Conservation (phyloP, 2,113 vertebrate species). For the Poecilia latipinna region DNA sequence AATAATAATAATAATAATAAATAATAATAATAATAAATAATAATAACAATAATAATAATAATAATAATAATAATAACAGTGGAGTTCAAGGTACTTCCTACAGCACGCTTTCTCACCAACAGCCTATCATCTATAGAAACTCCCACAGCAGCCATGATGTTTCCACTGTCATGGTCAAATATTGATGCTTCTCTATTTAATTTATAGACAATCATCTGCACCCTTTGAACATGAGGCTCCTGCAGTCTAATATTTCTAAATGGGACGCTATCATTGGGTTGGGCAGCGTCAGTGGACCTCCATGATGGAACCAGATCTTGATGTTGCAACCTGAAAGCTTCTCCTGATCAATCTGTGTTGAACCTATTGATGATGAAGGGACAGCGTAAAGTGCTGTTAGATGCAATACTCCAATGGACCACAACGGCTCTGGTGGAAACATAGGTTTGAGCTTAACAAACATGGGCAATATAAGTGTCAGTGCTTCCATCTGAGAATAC, state of each 20-base stretch:
- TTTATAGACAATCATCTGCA: too few relatives aligned
- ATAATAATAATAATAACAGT: too few relatives aligned
- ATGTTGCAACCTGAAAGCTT: constrained; percentile 24
- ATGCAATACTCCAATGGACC: constrained; percentile 35
- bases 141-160: too few relatives aligned
- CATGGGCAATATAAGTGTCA: constrained; percentile 73
- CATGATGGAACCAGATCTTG: constrained; percentile 31
- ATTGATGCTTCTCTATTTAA: too few relatives aligned
- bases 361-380: constrained; percentile 51
- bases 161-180: too few relatives aligned
- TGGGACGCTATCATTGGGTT: not conserved
- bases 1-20: too few relatives aligned
- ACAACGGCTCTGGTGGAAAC: constrained; percentile 16
- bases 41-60: too few relatives aligned
- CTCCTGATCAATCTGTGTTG: constrained; percentile 15
- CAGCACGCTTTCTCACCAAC: too few relatives aligned
- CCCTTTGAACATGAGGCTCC: too few relatives aligned
- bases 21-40: too few relatives aligned
- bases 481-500: constrained; percentile 72
- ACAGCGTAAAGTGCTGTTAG: constrained; percentile 21
- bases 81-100: too few relatives aligned
- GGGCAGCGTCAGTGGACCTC: constrained; percentile 18
- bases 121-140: too few relatives aligned
- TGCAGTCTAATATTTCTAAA: not conserved
- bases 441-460: constrained; percentile 29